phyloP scores from a whole-genome alignment of 1,140 invertebrate species.

The Schlechtendalia chinensis region DNA sequence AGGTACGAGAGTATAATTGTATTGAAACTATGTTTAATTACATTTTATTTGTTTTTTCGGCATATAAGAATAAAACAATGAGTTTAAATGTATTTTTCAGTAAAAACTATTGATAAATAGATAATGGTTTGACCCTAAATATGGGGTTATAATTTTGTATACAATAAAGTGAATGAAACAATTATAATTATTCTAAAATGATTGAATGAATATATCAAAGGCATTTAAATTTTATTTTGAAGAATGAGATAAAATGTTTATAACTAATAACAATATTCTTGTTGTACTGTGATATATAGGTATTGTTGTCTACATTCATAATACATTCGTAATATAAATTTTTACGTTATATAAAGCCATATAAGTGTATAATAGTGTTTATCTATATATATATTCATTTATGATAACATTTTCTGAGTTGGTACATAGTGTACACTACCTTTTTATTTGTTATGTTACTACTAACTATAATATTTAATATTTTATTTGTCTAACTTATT shows the following conservation, averaged over 20 bases:
- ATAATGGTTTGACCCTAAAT: conserved; percentile 5
- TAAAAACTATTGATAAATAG: conserved; percentile 6
- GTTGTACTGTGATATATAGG: neutral
- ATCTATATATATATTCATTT: neutral
- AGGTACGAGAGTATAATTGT: neutral
- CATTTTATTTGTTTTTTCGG: neutral
- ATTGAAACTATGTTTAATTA: neutral
- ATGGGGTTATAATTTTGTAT: conserved; percentile 11
- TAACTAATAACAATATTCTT: neutral
- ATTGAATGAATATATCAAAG: neutral
- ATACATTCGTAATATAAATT: neutral
- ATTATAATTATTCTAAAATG: neutral
- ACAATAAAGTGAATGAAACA: neutral
- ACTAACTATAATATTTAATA: no score
- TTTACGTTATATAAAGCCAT: neutral
- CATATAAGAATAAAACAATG: neutral
- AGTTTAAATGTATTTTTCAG: conserved; percentile 2
- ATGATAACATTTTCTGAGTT: conserved; percentile 5
- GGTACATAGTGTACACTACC: neutral
- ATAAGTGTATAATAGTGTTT: neutral
- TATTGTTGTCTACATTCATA: neutral
- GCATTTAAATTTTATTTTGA: neutral
- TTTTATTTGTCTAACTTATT: neutral
- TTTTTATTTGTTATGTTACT: neutral
- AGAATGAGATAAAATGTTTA: conserved; percentile 10